These are phyloP conservation scores for Isotomurus palustris DNA, from an alignment of 2,888 invertebrate genomes.

Conservation along the genomic window DNA sequence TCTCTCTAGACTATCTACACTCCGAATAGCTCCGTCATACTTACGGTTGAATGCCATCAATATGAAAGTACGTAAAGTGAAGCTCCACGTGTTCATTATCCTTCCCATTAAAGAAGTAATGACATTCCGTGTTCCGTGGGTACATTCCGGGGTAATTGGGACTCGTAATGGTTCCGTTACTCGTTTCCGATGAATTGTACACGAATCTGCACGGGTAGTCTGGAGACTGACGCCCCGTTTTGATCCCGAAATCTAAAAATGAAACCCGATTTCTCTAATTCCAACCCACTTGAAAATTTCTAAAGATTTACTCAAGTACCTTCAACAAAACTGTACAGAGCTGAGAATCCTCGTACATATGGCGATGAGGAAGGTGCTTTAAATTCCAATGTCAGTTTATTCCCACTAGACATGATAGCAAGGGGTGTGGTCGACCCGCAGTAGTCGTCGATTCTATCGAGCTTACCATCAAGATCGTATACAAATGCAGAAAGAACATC, in stretches of 20 bases:
- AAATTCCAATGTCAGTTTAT: constrained; percentile 79
- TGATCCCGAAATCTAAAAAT: constrained; percentile 77
- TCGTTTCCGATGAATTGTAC: constrained; percentile 75
- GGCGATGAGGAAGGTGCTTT: constrained; percentile 71
- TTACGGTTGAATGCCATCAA: constrained; percentile 88
- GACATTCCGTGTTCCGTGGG: constrained; percentile 82
- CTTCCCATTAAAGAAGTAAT: constrained; percentile 82
- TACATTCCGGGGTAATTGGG: constrained; percentile 89
- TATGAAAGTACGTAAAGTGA: constrained; percentile 85
- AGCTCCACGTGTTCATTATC: constrained; percentile 72
- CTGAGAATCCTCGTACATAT: constrained; percentile 78
- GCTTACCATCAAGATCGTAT: constrained; percentile 63
- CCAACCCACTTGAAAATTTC: not conserved
- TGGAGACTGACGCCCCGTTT: constrained; percentile 70
- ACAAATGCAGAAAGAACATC: constrained; percentile 66
- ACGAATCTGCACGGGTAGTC: constrained; percentile 78
- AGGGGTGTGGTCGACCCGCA: constrained; percentile 78
- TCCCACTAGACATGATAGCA: constrained; percentile 82
- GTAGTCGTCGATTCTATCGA: constrained; percentile 80
- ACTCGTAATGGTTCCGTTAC: constrained; percentile 75
- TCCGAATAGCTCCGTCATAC: too few species aligned
- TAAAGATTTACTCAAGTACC: constrained; percentile 61
- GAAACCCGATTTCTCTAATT: not conserved
- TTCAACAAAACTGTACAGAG: constrained; percentile 81
- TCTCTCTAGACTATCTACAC: not conserved